Percentiles rank a stretch among this genome's conserved stretches.
Evolutionary conservation across 2,888 invertebrate species (phyloP).

Genomic region (Pheosia gnoma): DNA sequence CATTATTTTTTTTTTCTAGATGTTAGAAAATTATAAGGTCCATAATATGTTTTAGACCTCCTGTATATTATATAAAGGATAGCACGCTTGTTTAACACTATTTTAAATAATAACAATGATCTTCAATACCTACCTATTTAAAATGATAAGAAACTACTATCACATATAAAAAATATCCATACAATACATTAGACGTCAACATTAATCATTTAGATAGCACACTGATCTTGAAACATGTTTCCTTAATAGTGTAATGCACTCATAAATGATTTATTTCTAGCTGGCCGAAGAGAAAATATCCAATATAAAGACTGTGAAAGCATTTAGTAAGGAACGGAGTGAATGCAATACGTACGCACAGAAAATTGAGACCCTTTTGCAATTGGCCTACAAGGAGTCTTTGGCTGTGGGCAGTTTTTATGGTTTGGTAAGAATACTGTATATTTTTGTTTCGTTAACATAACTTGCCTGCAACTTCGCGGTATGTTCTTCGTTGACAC

Average conservation of each 20-base stretch:
- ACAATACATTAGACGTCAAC: background rate
- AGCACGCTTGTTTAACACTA: background rate
- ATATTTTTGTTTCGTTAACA: too few species aligned
- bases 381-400: constrained; percentile 93
- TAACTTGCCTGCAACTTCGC: too few species aligned
- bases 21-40: too few species aligned
- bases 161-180: background rate
- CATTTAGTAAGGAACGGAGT: constrained; percentile 93
- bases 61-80: too few species aligned
- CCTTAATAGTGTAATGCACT: background rate
- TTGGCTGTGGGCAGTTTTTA: constrained; percentile 95
- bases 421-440: constrained; percentile 87
- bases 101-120: background rate
- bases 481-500: too few species aligned
- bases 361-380: constrained; percentile 88
- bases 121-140: background rate
- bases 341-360: constrained; percentile 89
- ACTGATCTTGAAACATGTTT: too few species aligned
- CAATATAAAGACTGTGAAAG: constrained; percentile 96
- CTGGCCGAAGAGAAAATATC: constrained; percentile 96
- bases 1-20: too few species aligned
- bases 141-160: background rate
- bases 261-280: constrained; percentile 58
- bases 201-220: background rate
- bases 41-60: too few species aligned